phyloP scores from a whole-genome alignment of 2,113 vertebrate genomes.

The Aegithalos caudatus region DNA sequence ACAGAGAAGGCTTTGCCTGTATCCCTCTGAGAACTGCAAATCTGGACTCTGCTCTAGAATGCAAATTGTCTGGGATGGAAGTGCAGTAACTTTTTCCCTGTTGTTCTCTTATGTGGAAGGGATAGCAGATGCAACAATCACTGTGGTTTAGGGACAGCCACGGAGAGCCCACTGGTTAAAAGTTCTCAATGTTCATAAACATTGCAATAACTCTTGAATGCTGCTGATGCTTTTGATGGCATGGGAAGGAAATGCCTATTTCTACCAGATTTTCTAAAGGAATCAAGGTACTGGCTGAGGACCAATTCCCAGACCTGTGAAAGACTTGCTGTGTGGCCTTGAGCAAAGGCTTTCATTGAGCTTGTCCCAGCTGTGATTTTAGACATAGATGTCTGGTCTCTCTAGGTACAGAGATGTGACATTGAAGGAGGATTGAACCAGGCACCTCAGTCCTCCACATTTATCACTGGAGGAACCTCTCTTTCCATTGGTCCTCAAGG shows the following conservation, averaged over 20 bases:
- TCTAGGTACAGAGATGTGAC: background rate
- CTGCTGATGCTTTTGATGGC: background rate
- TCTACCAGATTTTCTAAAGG: background rate
- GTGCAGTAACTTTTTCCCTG: background rate
- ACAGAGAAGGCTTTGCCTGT: background rate
- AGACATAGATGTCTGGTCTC: background rate
- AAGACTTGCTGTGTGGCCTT: background rate
- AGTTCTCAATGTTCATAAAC: background rate
- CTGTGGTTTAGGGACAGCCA: background rate
- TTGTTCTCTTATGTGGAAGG: background rate
- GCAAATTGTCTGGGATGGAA: background rate
- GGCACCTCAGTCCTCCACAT: background rate
- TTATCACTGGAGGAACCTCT: background rate
- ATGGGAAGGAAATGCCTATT: background rate
- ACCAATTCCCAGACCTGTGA: background rate
- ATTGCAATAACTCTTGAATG: background rate
- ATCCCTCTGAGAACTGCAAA: conserved; percentile 44
- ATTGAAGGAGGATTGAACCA: background rate
- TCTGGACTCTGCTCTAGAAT: conserved; percentile 2
- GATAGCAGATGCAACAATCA: background rate
- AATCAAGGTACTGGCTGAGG: background rate
- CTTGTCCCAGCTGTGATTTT: background rate
- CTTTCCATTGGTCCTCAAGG: background rate
- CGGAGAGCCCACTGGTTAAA: background rate
- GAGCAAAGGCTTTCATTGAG: background rate